Evolutionary conservation across 2,888 invertebrate genomes (phyloP), one percentile per base, ranked within the genome.

Genomic region (Folsomia manolachei): DNA sequence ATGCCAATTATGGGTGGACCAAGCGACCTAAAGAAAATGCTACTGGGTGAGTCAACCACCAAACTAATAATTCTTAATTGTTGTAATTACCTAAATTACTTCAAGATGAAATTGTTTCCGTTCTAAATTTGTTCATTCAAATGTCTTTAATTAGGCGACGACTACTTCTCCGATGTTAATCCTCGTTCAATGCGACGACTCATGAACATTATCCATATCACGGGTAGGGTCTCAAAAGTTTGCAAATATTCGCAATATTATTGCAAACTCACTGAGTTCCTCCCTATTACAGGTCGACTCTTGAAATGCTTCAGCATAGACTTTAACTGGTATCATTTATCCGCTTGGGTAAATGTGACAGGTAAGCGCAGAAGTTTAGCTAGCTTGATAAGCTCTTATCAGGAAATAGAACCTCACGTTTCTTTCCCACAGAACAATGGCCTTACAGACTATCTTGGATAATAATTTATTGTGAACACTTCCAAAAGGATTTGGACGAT

Each of bases 381-480:
- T n/a, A n/a, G n/a, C n/a, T n/a, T n/a, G n/a, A n/a, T n/a, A n/a
- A n/a, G n/a, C n/a, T n/a, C n/a, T n/a, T n/a, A n/a, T n/a, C n/a
- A n/a, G n/a, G n/a, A n/a, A n/a, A n/a, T n/a, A n/a, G n/a, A n/a
- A n/a, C n/a, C n/a, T n/a, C n/a, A n/a, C n/a, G n/a, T n/a, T n/a
- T n/a, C n/a, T n/a, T n/a, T n/a, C n/a, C n/a, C n/a, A n/a, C n/a
- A 0, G 99, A 99, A 83, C 98, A 98, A 84, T 99, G 98, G 98
- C 98, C 98, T 0, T 93, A 96, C 85, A 88, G 97, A 70, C 94
- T 97, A 26, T 97, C 97, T 18, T 97, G 97, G 97, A 91, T 99
- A 82, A 95, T 98, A 77, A 89, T 96, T 82, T 92, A 95, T 84
- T 95, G 93, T 83, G 97, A 97, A 84, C 89, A 92, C 71, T 90